These are phyloP conservation scores for Actinernus sp. DNA, from an alignment of 92 coral and sea anemone genomes.

Conservation along the genomic window DNA sequence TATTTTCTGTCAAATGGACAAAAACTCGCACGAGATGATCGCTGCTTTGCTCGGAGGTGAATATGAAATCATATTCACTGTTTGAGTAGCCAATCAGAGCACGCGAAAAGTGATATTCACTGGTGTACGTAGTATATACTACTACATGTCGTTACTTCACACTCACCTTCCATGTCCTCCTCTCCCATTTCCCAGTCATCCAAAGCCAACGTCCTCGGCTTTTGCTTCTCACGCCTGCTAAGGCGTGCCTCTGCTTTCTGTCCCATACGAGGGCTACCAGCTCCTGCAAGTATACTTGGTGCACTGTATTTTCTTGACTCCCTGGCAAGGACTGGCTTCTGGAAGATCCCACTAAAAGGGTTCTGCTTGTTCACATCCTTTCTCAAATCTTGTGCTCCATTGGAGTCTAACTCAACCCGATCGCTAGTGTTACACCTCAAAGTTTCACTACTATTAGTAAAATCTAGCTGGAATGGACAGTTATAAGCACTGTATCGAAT, in stretches of 20 bases:
- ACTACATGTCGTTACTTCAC: too few species aligned
- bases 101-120: too few species aligned
- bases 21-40: too few species aligned
- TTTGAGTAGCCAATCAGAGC: too few species aligned
- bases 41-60: too few species aligned
- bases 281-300: constrained; percentile 22
- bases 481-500: constrained; percentile 35
- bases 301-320: constrained; percentile 66
- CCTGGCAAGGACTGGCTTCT: constrained; percentile 76
- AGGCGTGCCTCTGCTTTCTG: constrained; percentile 62
- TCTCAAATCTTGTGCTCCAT: too few species aligned
- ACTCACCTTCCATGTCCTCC: constrained; percentile 76
- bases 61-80: too few species aligned
- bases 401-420: too few species aligned
- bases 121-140: too few species aligned
- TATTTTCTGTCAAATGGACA: too few species aligned
- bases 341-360: constrained; percentile 73
- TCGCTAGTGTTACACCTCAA: too few species aligned
- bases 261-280: constrained; percentile 35
- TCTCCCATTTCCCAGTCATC: constrained; percentile 83
- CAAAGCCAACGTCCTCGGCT: constrained; percentile 67
- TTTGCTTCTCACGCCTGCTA: constrained; percentile 73
- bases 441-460: constrained; percentile 37
- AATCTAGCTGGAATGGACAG: constrained; percentile 85
- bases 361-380: constrained; percentile 39